phyloP scores from a whole-genome alignment of 2,797 vertebrate species.

The Tympanoctomys barrerae region DNA sequence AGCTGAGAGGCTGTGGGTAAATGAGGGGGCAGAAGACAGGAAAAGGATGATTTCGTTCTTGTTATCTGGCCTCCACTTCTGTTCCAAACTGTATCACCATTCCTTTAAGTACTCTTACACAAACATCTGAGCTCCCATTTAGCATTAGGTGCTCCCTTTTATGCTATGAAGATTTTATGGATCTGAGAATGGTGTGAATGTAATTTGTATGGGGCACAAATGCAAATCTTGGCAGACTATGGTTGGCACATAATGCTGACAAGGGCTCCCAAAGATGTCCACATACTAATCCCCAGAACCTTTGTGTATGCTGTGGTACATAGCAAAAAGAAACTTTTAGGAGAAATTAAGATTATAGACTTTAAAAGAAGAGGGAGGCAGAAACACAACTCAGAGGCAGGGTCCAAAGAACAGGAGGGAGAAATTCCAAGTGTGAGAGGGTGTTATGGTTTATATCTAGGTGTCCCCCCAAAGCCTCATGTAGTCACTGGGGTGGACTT shows the following conservation, averaged over 20 bases:
- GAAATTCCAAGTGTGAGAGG: not conserved
- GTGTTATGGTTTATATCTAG: too few relatives aligned
- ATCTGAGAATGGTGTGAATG: not conserved
- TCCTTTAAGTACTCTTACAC: constrained; percentile 20
- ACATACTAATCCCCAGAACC: constrained; percentile 21
- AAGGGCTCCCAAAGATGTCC: not conserved
- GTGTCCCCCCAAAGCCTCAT: too few relatives aligned
- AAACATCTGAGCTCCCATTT: not conserved
- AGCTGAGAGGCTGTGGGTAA: constrained; percentile 41
- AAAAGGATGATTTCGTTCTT: constrained; percentile 52
- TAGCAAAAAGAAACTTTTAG: constrained; percentile 55
- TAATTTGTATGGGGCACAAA: constrained; percentile 41
- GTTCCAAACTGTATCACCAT: not conserved
- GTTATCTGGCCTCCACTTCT: not conserved
- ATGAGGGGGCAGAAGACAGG: not conserved
- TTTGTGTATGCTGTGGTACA: constrained; percentile 23
- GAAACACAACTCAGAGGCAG: not conserved
- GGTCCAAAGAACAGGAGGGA: not conserved
- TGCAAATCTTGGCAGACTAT: constrained; percentile 23
- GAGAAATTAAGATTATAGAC: constrained; percentile 40
- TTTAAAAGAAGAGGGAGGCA: constrained; percentile 3
- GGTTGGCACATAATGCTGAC: not conserved
- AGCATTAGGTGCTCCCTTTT: not conserved
- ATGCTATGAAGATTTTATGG: not conserved
- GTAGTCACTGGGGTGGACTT: too few relatives aligned